These are phyloP conservation scores for Dromaius novaehollandiae DNA, from an alignment of 2,113 vertebrate genomes.

Conservation along the genomic window DNA sequence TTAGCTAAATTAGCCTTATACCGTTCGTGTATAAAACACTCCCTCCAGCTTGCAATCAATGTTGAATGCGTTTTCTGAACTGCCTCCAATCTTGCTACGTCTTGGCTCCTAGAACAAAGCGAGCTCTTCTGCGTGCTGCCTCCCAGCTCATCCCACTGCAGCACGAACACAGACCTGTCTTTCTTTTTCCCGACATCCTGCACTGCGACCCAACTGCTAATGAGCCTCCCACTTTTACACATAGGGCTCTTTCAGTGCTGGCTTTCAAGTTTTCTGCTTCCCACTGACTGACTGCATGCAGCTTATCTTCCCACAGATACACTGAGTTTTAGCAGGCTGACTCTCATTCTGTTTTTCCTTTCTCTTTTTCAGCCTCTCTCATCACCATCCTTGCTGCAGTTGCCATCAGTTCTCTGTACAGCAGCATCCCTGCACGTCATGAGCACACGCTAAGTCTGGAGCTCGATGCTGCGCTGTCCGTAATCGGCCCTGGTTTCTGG, in stretches of 20 bases:
- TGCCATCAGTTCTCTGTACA: fast-evolving
- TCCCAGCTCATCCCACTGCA: neutral
- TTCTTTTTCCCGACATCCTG: neutral
- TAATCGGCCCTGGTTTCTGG: neutral
- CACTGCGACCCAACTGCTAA: neutral
- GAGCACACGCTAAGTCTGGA: neutral
- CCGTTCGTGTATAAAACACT: fast-evolving
- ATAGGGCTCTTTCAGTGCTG: neutral
- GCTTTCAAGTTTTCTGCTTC: neutral
- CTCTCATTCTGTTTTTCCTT: neutral
- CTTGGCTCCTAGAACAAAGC: neutral
- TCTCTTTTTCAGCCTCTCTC: neutral
- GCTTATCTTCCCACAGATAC: neutral
- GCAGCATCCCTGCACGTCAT: neutral
- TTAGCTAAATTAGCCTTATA: neutral
- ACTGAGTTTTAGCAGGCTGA: fast-evolving
- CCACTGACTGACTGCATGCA: neutral
- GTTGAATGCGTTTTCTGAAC: neutral
- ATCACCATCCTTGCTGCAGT: neutral
- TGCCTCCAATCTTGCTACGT: neutral
- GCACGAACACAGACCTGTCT: too few species aligned
- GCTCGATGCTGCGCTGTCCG: neutral
- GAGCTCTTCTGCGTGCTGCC: too few species aligned
- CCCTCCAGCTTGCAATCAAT: neutral
- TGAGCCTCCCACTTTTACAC: neutral